Base-by-base conservation (phyloP, 2,797 vertebrate species). In the Oryzias sinensis region DNA sequence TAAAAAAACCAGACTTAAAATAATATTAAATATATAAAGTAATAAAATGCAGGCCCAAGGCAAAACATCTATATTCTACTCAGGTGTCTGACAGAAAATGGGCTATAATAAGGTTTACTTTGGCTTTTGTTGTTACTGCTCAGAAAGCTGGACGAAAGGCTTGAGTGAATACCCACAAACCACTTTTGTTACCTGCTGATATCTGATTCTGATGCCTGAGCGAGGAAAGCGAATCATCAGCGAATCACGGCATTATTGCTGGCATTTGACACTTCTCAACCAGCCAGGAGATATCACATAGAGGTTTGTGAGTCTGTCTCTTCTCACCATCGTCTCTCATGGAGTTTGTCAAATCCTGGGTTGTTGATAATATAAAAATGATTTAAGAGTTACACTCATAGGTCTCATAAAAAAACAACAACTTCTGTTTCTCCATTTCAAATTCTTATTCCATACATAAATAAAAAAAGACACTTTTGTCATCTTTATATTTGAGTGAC, bases 121-220 rank as follows among this genome's bases (percentile, higher is more conserved):
- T 20, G 57, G 47, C 67, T 65, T 70, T 59, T 80, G 72, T 83
- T 84, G 57, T 77, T 24, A 5, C 61, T 56, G 44, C 65, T 42
- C 62, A 47, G 56, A 50, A 59, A 71, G 62, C 47, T 15, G 33
- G 50, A 56, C 52, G 24, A 57, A 41, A 44, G 54, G 68, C 63
- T 79, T 44, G 20, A 72, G 61, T 60, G 64, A 72, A 76, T 56
- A 74, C 77, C 76, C 65, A 65, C 59, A 11, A 43, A 51, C 54
- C 29, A 33, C 68, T 65, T 77, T 77, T 84, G 77, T 84, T 68
- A 70, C 59, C 45, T 16, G 37, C 45, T 76, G 83, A 79, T 76
- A 81, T 64, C 74, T 72, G 82, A 86, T 71, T 73, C 74, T 55
- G 49, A 68, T 70, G 79, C 70, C 64, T 67, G 72, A 76, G 71